Evolutionary conservation across 2,888 invertebrate genomes (phyloP), one percentile per base, ranked within the genome.

Genomic region (Himalopsyche kuldschensis): DNA sequence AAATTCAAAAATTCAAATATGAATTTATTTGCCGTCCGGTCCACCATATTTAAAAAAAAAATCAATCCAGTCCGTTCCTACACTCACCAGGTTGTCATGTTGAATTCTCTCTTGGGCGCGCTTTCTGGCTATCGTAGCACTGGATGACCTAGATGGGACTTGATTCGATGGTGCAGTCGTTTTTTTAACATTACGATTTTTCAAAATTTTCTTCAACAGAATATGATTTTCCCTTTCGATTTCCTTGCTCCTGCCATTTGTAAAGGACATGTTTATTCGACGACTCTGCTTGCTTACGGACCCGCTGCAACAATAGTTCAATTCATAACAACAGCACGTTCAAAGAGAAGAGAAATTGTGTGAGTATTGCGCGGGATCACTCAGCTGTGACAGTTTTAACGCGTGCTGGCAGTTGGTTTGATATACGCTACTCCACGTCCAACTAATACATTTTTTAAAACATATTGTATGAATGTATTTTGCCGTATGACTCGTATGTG

Each of bases 191-290:
- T 90, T 90, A n/a, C 91, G 88, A 0, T 90, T 92, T 79, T 90
- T 90, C 82, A 93, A 88, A 85, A 94, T 93, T 89, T 93, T 94
- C 55, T 90, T 90, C 11, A 94, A 88, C 3, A 94, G 88, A 11
- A 93, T 93, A 86, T 93, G 91, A 87, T 94, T 94, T 87, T 93
- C 93, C 0, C 94, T 89, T 86, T 94, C 93, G 20, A 94, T 94
- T 87, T 93, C 93, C 0, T 93, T 90, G 79, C 93, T 89, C 4
- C 93, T 90, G n/a, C 92, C 92, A 88, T 94, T 94, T 0, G 93
- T 89, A 87, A 94, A 94, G 15, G 93, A 92, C 92, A 92, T 92
- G 87, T 92, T 92, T 80, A 90, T 87, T 17, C 91, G 89, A 0
- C 90, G 88, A 0, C 89, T 89, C 46, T 88, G 87, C 0, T 89